Evolutionary conservation across 2,888 invertebrate species (phyloP).

Genomic region (Habrosyne pyritoides): DNA sequence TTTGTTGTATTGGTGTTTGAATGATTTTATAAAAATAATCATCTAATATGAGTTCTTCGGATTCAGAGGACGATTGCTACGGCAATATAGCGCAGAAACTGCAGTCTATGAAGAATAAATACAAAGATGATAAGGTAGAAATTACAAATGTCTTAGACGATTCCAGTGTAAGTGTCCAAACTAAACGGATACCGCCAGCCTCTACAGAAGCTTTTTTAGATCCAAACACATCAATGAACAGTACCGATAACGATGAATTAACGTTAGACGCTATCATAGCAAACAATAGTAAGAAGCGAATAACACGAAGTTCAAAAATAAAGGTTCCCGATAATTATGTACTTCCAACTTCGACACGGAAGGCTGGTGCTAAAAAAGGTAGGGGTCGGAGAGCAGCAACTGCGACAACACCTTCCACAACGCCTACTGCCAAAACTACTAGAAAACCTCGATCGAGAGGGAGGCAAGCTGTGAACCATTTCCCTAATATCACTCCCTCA

Average conservation of each 20-base stretch:
- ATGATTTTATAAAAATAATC: neutral
- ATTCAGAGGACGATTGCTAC: constrained; percentile 74
- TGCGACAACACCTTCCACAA: constrained; percentile 10
- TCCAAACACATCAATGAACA: constrained; percentile 23
- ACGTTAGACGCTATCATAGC: constrained; percentile 44
- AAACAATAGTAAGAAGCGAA: constrained; percentile 24
- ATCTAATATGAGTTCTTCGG: constrained; percentile 56
- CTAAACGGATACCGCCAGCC: constrained; percentile 15
- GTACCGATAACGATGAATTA: constrained; percentile 34
- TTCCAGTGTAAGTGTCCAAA: constrained; percentile 23
- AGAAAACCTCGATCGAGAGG: constrained; percentile 13
- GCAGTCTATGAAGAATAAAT: constrained; percentile 52
- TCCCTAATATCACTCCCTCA: neutral
- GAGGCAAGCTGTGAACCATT: neutral
- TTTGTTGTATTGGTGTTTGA: neutral
- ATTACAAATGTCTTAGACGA: constrained; percentile 36
- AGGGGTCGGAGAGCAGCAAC: constrained; percentile 16
- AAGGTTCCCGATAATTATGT: too few relatives aligned
- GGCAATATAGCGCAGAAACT: constrained; percentile 62
- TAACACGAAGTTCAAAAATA: constrained; percentile 10
- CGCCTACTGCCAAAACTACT: neutral
- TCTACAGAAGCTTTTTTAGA: constrained; percentile 11
- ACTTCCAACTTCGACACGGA: too few relatives aligned
- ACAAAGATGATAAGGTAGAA: constrained; percentile 42
- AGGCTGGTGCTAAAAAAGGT: constrained; percentile 17